Evolutionary conservation across 2,888 invertebrate species (phyloP), one percentile per base, ranked within the genome.

Genomic region (Eueremaeus valkanovi): DNA sequence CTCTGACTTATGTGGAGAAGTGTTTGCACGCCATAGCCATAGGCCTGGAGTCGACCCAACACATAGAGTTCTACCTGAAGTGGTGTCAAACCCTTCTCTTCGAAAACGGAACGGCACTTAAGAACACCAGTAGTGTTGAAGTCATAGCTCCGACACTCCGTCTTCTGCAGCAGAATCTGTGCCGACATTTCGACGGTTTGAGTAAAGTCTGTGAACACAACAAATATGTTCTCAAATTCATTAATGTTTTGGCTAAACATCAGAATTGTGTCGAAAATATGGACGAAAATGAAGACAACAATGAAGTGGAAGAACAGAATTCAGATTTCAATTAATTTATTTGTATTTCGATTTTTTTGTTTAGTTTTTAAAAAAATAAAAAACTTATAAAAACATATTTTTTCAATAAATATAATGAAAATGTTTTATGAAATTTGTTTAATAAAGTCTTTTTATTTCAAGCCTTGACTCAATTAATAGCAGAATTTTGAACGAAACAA

Each of bases 1-100:
- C 92, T 0, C 87, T 89, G 16, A 86, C 89, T 76, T 95, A 92
- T 83, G 86, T 90, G 0, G 90, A 91, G 81, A 88, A 90, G 42
- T 84, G 93, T 31, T 84, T 96, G 18, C 85, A 86, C 77, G 89
- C 90, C 79, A 81, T 95, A 51, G 89, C 91, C 0, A 86, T 87
- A 1, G 87, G 90, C 72, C 82, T 97, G 29, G 93, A 92, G 80
- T 86, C 86, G 42, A 90, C 93, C 0, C 86, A 88, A 0, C 96
- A 97, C 82, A 82, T 98, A 58, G 93, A 97, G 81, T 95, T 93
- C 82, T 92, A 97, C 82, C 85, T 95, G 49, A 84, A 87, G 63
- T 96, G 95, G 95, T 86, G 89, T 51, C 87, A 89, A 79, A 84
- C 85, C 21, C 83, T 94, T 2, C 83, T 96, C 49, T 89, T 88